A percentile compares a stretch with the other conserved stretches of the same genome.
These are phyloP conservation scores for Gymnocheta viridis DNA, from an alignment of 2,888 invertebrate genomes.

Conservation along the genomic window DNA sequence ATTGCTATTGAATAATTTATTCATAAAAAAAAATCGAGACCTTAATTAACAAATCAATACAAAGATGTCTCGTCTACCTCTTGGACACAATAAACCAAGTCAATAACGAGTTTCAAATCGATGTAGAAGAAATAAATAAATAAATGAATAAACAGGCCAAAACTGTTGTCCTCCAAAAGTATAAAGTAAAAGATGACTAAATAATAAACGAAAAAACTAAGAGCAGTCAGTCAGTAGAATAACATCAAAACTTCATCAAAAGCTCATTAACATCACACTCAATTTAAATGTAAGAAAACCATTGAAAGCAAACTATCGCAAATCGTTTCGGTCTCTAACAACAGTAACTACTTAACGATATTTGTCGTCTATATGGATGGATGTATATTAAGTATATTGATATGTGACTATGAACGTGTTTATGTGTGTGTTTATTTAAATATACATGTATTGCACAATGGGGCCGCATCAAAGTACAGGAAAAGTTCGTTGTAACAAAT, in stretches of 20 bases:
- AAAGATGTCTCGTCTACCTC: slow-evolving; percentile 25
- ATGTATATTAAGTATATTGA: neutral
- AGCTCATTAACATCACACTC: slow-evolving; percentile 69
- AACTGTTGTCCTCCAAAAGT: slow-evolving; percentile 23
- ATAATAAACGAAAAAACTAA: slow-evolving; percentile 7
- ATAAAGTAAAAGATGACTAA: slow-evolving; percentile 31
- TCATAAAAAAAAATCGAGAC: slow-evolving; percentile 45
- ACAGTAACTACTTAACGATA: slow-evolving; percentile 48
- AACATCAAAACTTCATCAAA: slow-evolving; percentile 70
- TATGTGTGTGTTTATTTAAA: neutral
- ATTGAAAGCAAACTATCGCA: slow-evolving; percentile 36
- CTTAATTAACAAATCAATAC: slow-evolving; percentile 63
- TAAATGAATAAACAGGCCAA: slow-evolving; percentile 5
- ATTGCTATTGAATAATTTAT: slow-evolving; percentile 47
- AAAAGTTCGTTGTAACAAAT: no score
- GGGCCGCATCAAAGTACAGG: neutral
- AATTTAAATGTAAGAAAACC: slow-evolving; percentile 67
- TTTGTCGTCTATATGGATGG: slow-evolving; percentile 14
- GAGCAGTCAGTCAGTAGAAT: neutral
- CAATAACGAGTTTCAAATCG: slow-evolving; percentile 47
- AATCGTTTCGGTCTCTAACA: slow-evolving; percentile 43
- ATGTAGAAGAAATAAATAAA: neutral
- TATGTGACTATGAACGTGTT: neutral
- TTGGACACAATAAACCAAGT: slow-evolving; percentile 21
- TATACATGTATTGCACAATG: neutral